Evolutionary conservation across 2,113 vertebrate species (phyloP).

Genomic region (Macaca nemestrina): DNA sequence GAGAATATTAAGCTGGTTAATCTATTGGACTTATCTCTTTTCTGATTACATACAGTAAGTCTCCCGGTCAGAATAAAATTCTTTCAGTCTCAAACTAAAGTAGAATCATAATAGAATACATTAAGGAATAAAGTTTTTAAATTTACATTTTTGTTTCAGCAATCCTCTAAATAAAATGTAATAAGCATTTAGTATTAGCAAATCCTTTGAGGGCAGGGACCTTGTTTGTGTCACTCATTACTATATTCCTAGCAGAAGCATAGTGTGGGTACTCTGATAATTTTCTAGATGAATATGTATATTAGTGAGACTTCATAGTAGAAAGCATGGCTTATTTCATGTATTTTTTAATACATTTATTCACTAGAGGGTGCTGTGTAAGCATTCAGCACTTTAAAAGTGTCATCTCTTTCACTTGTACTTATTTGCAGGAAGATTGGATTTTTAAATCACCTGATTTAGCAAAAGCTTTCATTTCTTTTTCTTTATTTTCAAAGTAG

Average conservation of each 20-base stretch:
- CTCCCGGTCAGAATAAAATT: neutral
- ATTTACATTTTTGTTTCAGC: neutral
- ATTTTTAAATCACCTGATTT: slow-evolving; percentile 47
- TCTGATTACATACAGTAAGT: neutral
- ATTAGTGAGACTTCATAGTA: neutral
- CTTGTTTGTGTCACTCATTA: neutral
- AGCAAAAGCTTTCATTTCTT: neutral
- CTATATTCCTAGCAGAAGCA: neutral
- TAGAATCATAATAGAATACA: neutral
- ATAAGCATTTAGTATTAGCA: neutral
- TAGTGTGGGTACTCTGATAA: neutral
- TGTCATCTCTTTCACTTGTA: neutral
- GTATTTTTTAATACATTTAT: slow-evolving; percentile 11
- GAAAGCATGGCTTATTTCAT: neutral
- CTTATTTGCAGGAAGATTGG: slow-evolving; percentile 13
- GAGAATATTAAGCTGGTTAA: neutral
- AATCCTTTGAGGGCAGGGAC: neutral
- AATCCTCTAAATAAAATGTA: slow-evolving; percentile 28
- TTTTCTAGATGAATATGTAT: neutral
- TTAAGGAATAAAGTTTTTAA: slow-evolving; percentile 14
- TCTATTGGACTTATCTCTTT: neutral
- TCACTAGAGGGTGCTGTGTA: slow-evolving; percentile 58
- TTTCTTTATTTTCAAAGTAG: slow-evolving; percentile 35
- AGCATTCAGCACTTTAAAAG: slow-evolving; percentile 24
- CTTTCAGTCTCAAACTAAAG: neutral